Percentiles rank a stretch among this genome's conserved stretches.
phyloP scores from a whole-genome alignment of 2,888 invertebrate genomes.

The Psococerastis gibbosa region DNA sequence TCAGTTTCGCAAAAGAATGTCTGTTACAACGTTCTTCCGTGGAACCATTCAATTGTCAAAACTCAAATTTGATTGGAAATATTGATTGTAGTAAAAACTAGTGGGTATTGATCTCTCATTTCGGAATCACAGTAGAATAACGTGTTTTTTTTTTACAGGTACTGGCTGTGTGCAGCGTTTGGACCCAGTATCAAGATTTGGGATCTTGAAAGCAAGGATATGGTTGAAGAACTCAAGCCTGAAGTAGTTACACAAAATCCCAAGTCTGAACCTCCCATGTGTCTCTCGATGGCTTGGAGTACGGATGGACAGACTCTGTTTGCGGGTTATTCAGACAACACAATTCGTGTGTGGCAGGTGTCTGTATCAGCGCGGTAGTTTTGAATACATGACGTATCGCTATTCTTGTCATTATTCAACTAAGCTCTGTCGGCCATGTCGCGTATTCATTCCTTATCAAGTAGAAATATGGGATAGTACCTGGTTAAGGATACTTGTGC shows the following conservation, averaged over 20 bases:
- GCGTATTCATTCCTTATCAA: no score
- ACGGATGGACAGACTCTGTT: slow-evolving; percentile 98
- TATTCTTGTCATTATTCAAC: no score
- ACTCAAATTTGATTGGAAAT: no score
- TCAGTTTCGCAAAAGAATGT: no score
- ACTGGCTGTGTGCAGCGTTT: slow-evolving; percentile 98
- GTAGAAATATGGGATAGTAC: no score
- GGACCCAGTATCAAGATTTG: slow-evolving; percentile 97
- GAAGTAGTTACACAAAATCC: slow-evolving; percentile 62
- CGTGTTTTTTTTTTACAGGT: slow-evolving; percentile 28
- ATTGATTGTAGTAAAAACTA: no score
- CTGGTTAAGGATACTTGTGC: no score
- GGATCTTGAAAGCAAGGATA: slow-evolving; percentile 99
- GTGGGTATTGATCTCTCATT: no score
- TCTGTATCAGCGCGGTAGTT: slow-evolving; percentile 55
- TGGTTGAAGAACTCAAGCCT: slow-evolving; percentile 96
- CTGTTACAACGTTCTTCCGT: no score
- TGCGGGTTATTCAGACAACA: slow-evolving; percentile 96
- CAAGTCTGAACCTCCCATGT: slow-evolving; percentile 86
- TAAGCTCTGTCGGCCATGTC: no score
- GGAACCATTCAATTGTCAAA: no score
- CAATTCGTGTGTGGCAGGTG: slow-evolving; percentile 98
- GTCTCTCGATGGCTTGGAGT: slow-evolving; percentile 95
- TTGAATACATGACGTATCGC: slow-evolving; percentile 22
- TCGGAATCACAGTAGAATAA: no score